Base-by-base conservation (phyloP, 2,797 vertebrate species). In the Crenuchus spilurus region DNA sequence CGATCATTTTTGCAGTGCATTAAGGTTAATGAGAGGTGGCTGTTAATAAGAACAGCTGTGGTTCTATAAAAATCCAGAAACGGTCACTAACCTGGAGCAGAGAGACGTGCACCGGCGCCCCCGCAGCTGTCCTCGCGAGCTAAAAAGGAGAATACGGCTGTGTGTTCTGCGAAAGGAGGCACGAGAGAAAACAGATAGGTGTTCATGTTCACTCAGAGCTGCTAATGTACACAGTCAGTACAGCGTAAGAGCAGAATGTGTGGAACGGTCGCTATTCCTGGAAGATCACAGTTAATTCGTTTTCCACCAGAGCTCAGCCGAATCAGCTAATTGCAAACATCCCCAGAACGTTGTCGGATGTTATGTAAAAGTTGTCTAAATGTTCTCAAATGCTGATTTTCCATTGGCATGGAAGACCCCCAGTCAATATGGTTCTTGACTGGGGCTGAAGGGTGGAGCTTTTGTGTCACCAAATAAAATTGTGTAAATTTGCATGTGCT, bases 111-210 rank as follows among this genome's bases (percentile, higher is more conserved):
- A 11, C 51, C 10, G 61, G 51, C 41, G 86, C 87, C 88, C 88
- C 88, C 90, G 90, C 90, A 92, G 90, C 89, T 91, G 91, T 88
- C 90, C 73, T 68, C 18, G 6, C 35, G 85, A 91, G 90, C 91
- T 94, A 94, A 93, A 94, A 93, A 89, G 91, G 89, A 83, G 92
- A 94, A 90, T 94, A 93, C 87, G 93, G 93, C 91, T 93, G 92
- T 87, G 93, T 94, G 87, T 94, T 94, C 93, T 94, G 92, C 82
- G 89, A 90, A 90, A 88, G 90, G 88, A 93, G 88, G 89, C 88
- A 89, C 83, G 88, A 89, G 87, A 89, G 80, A 88, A 85, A 89
- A 90, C 80, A 65, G 37, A 66, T 42, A 58, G 62, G 37, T 39
- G 69, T 73, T 78, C 55, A 70, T 61, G 58, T 54, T 54, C 61